phyloP scores from a whole-genome alignment of 2,113 vertebrate genomes.

The Nannobrachium achirus region DNA sequence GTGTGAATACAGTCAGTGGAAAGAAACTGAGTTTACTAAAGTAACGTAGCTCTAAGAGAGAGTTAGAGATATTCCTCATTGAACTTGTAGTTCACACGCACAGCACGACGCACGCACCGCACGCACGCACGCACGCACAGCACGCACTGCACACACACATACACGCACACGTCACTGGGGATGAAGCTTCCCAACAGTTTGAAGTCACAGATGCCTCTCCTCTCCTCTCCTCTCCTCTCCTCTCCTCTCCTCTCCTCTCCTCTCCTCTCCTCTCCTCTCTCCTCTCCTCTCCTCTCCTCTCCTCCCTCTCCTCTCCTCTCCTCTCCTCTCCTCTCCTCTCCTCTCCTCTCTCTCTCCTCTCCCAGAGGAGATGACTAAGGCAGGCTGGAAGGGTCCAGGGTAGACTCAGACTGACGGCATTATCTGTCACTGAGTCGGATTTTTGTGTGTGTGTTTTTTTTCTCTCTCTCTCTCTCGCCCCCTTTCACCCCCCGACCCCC shows the following conservation, averaged over 20 bases:
- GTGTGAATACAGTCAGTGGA: slow-evolving; percentile 65
- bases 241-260: not conserved
- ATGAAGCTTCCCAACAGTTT: too few species aligned
- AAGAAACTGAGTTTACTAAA: too few species aligned
- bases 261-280: not conserved
- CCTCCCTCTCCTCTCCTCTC: slow-evolving; percentile 6
- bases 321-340: not conserved
- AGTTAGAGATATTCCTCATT: too few species aligned
- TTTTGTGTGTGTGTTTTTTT: not conserved
- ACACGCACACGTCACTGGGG: too few species aligned
- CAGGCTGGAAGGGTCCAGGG: slow-evolving; percentile 62
- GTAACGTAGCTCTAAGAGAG: too few species aligned
- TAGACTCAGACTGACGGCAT: slow-evolving; percentile 72
- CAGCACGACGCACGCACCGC: too few species aligned
- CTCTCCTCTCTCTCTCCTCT: slow-evolving; percentile 1
- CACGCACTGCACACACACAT: too few species aligned
- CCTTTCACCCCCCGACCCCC: not conserved
- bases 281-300: slow-evolving; percentile 41
- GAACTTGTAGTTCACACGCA: too few species aligned
- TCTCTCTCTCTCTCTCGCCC: slow-evolving; percentile 14
- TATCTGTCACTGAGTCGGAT: slow-evolving; percentile 68
- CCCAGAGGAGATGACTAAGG: slow-evolving; percentile 77
- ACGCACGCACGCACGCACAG: too few species aligned
- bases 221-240: slow-evolving; percentile 14
- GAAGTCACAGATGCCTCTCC: too few species aligned